Conservation (phyloP, 1,140 invertebrate species). For the Drosophila fuyamai region DNA sequence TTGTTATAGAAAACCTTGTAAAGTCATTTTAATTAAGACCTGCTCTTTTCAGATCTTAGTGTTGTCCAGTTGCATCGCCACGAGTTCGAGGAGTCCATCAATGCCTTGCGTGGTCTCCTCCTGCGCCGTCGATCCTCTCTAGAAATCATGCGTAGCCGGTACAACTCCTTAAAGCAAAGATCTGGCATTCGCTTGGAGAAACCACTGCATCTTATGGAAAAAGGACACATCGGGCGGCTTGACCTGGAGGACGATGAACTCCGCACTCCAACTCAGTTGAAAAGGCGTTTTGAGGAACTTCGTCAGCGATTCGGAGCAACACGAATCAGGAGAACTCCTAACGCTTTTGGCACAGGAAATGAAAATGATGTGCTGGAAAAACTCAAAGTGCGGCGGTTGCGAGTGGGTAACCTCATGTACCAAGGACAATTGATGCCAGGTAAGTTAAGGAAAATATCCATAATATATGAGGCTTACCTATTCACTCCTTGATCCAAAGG, state of each 20-base stretch:
- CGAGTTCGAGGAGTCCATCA: conserved; percentile 63
- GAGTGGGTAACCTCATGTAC: conserved; percentile 70
- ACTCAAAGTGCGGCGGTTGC: conserved; percentile 48
- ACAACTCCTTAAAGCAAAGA: neutral
- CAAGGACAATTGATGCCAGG: conserved; percentile 61
- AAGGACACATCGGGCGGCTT: conserved; percentile 37
- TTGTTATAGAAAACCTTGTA: neutral
- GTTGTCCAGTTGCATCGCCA: conserved; percentile 67
- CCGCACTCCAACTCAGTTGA: conserved; percentile 60
- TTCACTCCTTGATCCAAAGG: conserved; percentile 11
- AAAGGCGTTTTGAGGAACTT: conserved; percentile 46
- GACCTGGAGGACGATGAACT: conserved; percentile 40
- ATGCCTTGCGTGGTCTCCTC: conserved; percentile 57
- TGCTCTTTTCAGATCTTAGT: conserved; percentile 44
- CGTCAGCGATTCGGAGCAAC: conserved; percentile 15
- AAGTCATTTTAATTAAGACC: too few relatives aligned
- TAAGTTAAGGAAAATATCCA: conserved; percentile 2
- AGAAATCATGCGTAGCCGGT: conserved; percentile 19
- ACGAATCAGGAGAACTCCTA: conserved; percentile 9
- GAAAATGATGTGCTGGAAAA: conserved; percentile 10
- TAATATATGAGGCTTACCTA: rapidly evolving
- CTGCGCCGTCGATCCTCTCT: conserved; percentile 49
- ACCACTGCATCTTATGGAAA: conserved; percentile 30
- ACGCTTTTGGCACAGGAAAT: conserved; percentile 61
- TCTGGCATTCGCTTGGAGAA: conserved; percentile 6